These are phyloP conservation scores for Pardalotus punctatus DNA, from an alignment of 2,113 vertebrate genomes.

Conservation along the genomic window DNA sequence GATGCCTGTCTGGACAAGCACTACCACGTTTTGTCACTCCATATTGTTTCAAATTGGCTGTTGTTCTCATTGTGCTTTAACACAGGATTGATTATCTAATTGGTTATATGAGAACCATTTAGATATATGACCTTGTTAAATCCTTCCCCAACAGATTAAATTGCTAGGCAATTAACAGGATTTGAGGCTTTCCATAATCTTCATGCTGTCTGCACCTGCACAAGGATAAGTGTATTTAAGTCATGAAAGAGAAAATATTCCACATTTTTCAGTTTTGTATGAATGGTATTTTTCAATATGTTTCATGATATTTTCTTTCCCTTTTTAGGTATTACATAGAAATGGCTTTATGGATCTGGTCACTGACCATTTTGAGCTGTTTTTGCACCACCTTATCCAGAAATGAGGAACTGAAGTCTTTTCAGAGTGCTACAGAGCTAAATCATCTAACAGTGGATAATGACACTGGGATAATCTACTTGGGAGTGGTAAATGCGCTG, in stretches of 20 bases:
- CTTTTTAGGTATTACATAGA: conserved; percentile 49
- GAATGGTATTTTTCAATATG: not conserved
- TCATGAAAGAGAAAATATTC: not conserved
- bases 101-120: not conserved
- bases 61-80: not conserved
- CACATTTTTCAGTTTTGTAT: not conserved
- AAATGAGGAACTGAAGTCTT: conserved; percentile 54
- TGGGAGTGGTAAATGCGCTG: conserved; percentile 87
- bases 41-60: not conserved
- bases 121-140: not conserved
- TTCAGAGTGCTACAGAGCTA: conserved; percentile 75
- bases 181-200: not conserved
- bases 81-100: not conserved
- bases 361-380: conserved; percentile 56
- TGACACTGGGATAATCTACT: conserved; percentile 82
- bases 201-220: not conserved
- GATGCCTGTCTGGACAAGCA: not conserved
- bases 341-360: conserved; percentile 74
- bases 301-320: not conserved
- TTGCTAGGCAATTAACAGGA: not conserved
- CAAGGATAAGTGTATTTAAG: not conserved
- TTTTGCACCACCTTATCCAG: conserved; percentile 30
- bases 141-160: not conserved
- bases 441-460: conserved; percentile 85
- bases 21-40: not conserved